Base-by-base conservation (phyloP, 2,797 vertebrate species). In the Fundulus diaphanus region DNA sequence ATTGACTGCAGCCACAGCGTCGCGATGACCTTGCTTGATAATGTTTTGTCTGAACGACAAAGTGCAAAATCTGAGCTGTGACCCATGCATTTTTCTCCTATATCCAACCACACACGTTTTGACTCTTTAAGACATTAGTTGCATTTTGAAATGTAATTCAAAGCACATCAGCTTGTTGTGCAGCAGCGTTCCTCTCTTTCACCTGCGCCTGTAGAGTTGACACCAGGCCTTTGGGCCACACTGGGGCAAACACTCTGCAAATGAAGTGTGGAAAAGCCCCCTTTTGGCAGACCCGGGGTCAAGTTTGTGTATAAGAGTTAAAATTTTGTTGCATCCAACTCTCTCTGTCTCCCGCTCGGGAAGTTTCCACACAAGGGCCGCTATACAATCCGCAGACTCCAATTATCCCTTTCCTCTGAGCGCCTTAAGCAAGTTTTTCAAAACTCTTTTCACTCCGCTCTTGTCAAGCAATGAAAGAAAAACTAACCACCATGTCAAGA, bases 401-500 rank as follows among this genome's bases (percentile, higher is more conserved):
- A 98, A 99, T 99, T 99, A 99, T 97, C 97, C 97, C 95, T 92
- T 95, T 96, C 94, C 96, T 97, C 97, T 96, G 96, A 95, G 97
- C 96, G 97, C 97, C 96, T 98, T 98, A 97, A 98, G 97, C 97
- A 98, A 98, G 95, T 98, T 98, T 99, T 97, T 98, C 96, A 97
- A 97, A 98, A 98, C 96, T 98, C 97, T 96, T 98, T 99, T 99
- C 97, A 97, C 96, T 97, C 95, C 94, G 92, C 98, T 98, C 97
- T 98, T 99, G 98, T 99, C 97, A 98, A 95, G 96, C 92, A 94
- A 93, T 99, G 97, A 99, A 99, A 98, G 98, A 97, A 96, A 97
- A 98, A 98, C 97, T 98, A 99, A 97, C 97, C 97, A 99, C 97
- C 98, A 98, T 99, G 97, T 99, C 98, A 98, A 97, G 98, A 98